Conservation (phyloP, 1,140 invertebrate species). For the Macrosteles quadrilineatus region DNA sequence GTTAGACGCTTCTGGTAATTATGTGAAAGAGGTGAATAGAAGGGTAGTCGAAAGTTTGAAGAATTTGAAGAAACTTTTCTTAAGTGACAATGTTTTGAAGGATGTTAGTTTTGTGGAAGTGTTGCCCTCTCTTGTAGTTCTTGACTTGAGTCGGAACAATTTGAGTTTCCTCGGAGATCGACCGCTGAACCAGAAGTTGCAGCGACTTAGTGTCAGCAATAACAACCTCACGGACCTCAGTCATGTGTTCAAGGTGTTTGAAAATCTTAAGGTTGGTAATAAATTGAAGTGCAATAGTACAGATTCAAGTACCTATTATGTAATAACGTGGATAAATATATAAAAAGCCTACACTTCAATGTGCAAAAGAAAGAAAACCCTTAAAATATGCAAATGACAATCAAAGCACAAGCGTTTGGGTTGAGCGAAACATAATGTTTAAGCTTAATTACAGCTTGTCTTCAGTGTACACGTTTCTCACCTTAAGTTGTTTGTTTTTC, state of each 20-base stretch:
- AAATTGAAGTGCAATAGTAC: too few species aligned
- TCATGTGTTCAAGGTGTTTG: slow-evolving; percentile 39
- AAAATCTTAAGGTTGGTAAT: slow-evolving; percentile 47
- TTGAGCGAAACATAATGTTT: too few species aligned
- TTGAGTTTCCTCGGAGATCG: neutral
- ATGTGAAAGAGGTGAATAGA: slow-evolving; percentile 49
- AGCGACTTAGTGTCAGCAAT: slow-evolving; percentile 51
- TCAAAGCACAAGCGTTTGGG: too few species aligned
- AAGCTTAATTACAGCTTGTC: too few species aligned
- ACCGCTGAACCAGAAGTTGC: slow-evolving; percentile 43
- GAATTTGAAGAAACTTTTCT: neutral
- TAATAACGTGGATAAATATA: too few species aligned
- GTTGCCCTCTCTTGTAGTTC: neutral
- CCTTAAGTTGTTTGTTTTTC: too few species aligned
- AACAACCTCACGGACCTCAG: slow-evolving; percentile 49
- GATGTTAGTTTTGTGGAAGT: neutral
- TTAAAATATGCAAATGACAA: too few species aligned
- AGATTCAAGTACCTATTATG: too few species aligned
- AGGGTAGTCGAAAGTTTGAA: slow-evolving; percentile 44
- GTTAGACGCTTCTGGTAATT: slow-evolving; percentile 52
- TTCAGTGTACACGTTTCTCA: too few species aligned
- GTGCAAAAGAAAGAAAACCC: too few species aligned
- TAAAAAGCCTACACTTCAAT: too few species aligned
- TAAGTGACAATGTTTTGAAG: neutral
- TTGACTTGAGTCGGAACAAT: neutral